Base-by-base conservation (phyloP, 2,888 invertebrate species). In the Epistrophe eligans region DNA sequence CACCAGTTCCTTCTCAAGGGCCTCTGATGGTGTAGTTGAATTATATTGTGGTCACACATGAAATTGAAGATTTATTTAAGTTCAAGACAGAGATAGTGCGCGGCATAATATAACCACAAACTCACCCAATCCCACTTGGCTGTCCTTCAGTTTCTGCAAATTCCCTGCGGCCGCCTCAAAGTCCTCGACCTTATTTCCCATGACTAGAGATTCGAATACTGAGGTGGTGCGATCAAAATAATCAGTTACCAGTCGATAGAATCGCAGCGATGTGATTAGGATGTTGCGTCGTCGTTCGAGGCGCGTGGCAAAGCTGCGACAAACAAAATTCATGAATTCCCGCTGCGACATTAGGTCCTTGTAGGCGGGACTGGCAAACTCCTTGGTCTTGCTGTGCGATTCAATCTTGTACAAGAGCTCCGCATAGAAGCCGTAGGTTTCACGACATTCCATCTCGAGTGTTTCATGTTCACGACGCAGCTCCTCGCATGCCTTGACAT, bases 311-410 rank as follows among this genome's bases (percentile, higher is more conserved):
- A 97, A 97, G 90, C 96, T 96, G 79, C 96, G 94, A 90, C 96
- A 96, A 0, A 97, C 95, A 84, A 96, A 96, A 92, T 97, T 96
- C 96, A 97, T 97, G 91, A 97, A 97, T 90, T 97, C 96, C 85
- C 95, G 94, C 90, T 96, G 96, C 1, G 96, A 95, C 84, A 95
- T 93, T 64, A 97, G 92, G 91, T 96, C 96, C 90, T 94, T 94
- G 57, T 94, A 94, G 57, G 93, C 93, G 40, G 90, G 84, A 15
- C 85, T 80, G 58, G 66, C 32, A 4, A 64, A 72, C 1, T 87
- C 89, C 62, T 89, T 90, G 5, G 71, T 60, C 45, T 83, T 84
- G 62, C 77, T 10, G 90, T 91, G 72, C 60, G 93, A 93, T 66
- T 95, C 95, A 70, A 96, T 95, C 92, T 95, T 95, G 91, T 97